Base-by-base conservation (phyloP, 2,113 vertebrate genomes). In the Choloepus hoffmanni region DNA sequence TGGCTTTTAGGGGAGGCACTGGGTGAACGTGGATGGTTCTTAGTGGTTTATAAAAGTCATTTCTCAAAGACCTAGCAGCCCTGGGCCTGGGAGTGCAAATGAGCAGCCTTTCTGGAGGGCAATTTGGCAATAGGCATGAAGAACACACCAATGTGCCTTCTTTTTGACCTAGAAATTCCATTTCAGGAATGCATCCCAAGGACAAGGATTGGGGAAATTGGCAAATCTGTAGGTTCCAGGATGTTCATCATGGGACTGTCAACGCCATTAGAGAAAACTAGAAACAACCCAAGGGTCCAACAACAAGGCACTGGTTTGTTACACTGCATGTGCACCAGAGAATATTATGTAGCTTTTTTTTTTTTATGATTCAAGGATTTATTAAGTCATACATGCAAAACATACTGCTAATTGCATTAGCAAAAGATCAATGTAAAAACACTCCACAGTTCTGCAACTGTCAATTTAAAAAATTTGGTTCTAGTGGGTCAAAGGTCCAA, bases 81-180 rank as follows among this genome's bases (percentile, higher is more conserved):
- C 14, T 28, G 24, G 55, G 23, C 0, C 15, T 0, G 3, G 26
- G 3, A 11, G 13, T 1, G 18, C 14, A 53, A 65, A 30, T 0
- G 3, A 9, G 5, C 43, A n/a, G 62, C 33, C 8, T 13, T 50
- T 36, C 70, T 0, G 0, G 36, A 19, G 43, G 74, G 55, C 24
- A 28, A 1, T 43, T 12, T 19, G 26, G 36, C 26, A 10, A 62
- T 14, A 4, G 55, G 40, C 18, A 1, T 43, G 10, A 15, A 16
- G 19, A 48, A 13, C 67, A 14, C 0, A 50, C 45, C 30, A 68
- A 23, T 0, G 7, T 2, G 30, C 13, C 33, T 55, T 63, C 36
- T 18, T 53, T 24, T 55, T 4, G 62, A 78, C 53, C 70, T 45
- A 6, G 82, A 40, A 73, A 76, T 26, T 26, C 76, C 21, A 62